Evolutionary conservation across 2,888 invertebrate species (phyloP).

Genomic region (Drosophila anomelani): DNA sequence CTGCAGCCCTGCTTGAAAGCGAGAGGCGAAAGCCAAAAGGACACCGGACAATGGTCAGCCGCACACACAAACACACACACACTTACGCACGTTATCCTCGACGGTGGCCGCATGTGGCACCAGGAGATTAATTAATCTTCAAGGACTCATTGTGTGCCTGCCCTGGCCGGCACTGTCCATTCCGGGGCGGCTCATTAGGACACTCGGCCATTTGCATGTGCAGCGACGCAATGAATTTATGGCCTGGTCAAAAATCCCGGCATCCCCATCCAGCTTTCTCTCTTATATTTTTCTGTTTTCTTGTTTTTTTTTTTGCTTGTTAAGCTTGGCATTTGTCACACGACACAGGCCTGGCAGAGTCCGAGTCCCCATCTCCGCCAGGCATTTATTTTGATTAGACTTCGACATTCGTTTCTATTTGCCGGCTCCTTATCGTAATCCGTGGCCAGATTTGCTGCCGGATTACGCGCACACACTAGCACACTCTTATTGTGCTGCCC

Average conservation of each 20-base stretch:
- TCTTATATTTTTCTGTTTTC: neutral
- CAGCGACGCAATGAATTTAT: conserved; percentile 76
- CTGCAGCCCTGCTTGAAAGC: conserved; percentile 30
- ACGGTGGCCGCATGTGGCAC: conserved; percentile 78
- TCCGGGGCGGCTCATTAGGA: conserved; percentile 62
- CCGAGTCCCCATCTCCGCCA: neutral
- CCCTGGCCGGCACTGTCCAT: conserved; percentile 3
- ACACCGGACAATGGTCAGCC: conserved; percentile 66
- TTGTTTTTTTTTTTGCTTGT: neutral
- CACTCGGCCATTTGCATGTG: conserved; percentile 79
- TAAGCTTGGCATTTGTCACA: conserved; percentile 36
- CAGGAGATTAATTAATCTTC: conserved; percentile 84
- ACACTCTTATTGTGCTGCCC: neutral
- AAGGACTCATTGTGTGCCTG: conserved; percentile 78
- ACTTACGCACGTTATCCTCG: conserved; percentile 27
- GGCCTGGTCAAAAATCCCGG: conserved; percentile 22
- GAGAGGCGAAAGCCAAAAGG: conserved; percentile 37
- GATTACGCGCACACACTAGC: conserved; percentile 7
- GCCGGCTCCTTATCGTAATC: conserved; percentile 75
- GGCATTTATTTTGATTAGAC: conserved; percentile 84
- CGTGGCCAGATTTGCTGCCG: conserved; percentile 27
- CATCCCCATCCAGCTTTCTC: neutral
- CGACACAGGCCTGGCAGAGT: neutral
- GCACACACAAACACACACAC: conserved; percentile 22
- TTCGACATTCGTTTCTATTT: conserved; percentile 84